Base-by-base conservation (phyloP, 2,113 vertebrate species). In the Myrmecophaga tridactyla region DNA sequence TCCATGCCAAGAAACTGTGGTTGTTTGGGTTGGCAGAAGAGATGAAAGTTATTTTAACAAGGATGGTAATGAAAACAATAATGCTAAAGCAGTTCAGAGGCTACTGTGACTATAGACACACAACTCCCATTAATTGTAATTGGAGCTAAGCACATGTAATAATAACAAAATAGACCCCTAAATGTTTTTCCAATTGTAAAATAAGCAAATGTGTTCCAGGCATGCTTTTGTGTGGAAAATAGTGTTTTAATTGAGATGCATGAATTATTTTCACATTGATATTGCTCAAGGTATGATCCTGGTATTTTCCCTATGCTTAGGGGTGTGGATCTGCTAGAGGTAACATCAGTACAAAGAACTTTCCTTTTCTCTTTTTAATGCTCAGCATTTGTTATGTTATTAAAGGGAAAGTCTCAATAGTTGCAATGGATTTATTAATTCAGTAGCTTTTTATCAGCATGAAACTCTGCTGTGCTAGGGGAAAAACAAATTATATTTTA, bases 401-500 rank as follows among this genome's bases (percentile, higher is more conserved):
- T 98, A 98, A 98, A 97, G 95, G 86, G 97, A 96, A 97, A 97
- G 82, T 97, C 88, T 98, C 94, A 96, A 96, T 97, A 94, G 96
- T 90, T 97, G 96, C 94, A 96, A 98, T 76, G 94, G 89, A 97
- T 98, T 98, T 97, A 98, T 98, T 98, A 98, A 98, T 97, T 98
- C 92, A 48, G 94, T 60, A 90, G 90, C 96, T 98, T 96, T 92
- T 97, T 98, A 98, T 97, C 96, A 98, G 95, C 94, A 95, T 75
- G 94, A 96, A 98, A 96, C 92, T 98, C 95, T 69, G 96, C 96
- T 97, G 75, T 82, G 95, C 12, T 94, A 97, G 86, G n/a, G 80
- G 95, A 97, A 97, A 98, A 98, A 97, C 72, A 98, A 98, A 98
- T 94, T 91, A 81, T 85, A 97, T 96, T 98, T 97, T 97, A 96